phyloP scores from a whole-genome alignment of 30 jellyfish, hydroid and myxozoan genomes.

The Calvadosia cruxmelitensis region DNA sequence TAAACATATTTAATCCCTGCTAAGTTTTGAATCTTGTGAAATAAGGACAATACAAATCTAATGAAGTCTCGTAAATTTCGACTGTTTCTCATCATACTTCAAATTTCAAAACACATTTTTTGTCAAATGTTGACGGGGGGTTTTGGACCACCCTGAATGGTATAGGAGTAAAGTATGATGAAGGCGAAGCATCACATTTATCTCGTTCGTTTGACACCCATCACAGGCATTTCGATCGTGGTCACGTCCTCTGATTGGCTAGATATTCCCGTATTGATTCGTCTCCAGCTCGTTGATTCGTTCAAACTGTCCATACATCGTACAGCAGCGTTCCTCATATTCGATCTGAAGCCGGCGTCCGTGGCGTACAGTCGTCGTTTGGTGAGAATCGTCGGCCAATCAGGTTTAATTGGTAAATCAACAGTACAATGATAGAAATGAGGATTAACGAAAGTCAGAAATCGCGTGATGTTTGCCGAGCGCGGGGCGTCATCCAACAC shows the following conservation, averaged over 20 bases:
- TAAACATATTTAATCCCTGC: too few relatives aligned
- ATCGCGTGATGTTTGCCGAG: conserved; percentile 25
- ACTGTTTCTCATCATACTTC: too few relatives aligned
- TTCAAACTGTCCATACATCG: conserved; percentile 46
- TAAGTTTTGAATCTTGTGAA: neutral
- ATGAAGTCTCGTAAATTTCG: too few relatives aligned
- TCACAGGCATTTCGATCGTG: conserved; percentile 68
- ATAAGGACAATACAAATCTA: neutral
- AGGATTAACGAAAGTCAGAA: conserved; percentile 63
- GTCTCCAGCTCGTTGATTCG: conserved; percentile 18
- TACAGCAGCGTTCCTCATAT: conserved; percentile 76
- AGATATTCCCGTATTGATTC: neutral
- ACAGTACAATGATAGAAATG: conserved; percentile 66
- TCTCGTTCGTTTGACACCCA: conserved; percentile 59
- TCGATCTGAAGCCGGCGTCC: conserved; percentile 69
- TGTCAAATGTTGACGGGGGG: too few relatives aligned
- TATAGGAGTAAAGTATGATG: neutral
- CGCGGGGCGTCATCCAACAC: neutral
- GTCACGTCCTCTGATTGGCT: conserved; percentile 42
- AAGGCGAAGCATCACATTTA: neutral
- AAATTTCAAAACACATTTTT: too few relatives aligned
- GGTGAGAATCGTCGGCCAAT: conserved; percentile 71
- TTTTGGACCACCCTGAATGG: too few relatives aligned
- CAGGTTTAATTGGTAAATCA: conserved; percentile 59
- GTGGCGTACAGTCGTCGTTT: conserved; percentile 74